These are phyloP conservation scores for Lynx canadensis DNA, from an alignment of 2,113 vertebrate genomes.

Conservation along the genomic window DNA sequence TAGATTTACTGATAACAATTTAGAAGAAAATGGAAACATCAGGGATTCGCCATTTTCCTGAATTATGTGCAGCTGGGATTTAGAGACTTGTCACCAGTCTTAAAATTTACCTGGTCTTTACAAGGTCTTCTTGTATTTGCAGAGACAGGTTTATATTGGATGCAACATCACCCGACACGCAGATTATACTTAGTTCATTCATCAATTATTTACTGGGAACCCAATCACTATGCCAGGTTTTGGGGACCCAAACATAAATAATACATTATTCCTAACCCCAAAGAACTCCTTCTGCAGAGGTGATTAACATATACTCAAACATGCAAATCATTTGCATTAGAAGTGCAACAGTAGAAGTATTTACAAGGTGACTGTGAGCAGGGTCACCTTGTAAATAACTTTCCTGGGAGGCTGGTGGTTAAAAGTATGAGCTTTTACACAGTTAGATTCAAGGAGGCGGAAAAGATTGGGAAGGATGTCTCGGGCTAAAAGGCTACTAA, in stretches of 20 bases:
- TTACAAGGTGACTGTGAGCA: background rate
- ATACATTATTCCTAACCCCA: background rate
- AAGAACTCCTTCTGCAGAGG: background rate
- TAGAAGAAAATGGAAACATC: background rate
- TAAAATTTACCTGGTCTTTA: background rate
- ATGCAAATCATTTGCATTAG: background rate
- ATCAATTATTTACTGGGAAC: background rate
- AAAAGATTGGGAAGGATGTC: background rate
- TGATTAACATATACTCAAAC: background rate
- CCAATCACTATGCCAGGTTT: background rate
- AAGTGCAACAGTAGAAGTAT: background rate
- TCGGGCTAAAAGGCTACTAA: background rate
- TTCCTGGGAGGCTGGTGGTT: background rate
- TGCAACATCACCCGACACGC: rapidly evolving
- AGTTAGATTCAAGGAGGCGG: background rate
- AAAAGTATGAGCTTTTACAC: background rate
- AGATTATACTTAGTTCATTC: background rate
- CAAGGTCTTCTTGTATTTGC: background rate
- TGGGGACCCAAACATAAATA: background rate
- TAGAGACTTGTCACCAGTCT: background rate
- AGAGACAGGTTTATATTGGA: background rate
- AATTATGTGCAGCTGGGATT: background rate
- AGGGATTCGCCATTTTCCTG: background rate
- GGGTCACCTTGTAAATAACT: background rate
- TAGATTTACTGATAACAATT: background rate